Conservation (phyloP, 2,888 invertebrate genomes). For the Morpho achilles region DNA sequence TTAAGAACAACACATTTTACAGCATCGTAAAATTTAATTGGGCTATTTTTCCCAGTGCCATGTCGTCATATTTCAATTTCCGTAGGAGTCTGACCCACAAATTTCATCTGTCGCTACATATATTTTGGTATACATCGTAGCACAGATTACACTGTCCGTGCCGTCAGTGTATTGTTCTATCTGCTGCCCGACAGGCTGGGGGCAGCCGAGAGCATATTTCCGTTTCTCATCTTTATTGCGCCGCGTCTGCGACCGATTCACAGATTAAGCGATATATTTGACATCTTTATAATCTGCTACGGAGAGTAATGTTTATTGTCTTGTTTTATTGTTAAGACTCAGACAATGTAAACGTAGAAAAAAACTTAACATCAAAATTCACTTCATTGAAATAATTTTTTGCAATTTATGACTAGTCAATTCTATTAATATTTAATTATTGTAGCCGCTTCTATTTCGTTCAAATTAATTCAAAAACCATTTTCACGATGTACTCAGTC, state of each 20-base stretch:
- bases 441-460: neutral
- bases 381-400: no score
- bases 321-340: no score
- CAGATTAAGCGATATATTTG: conserved; percentile 9
- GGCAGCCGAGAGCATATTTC: conserved; percentile 9
- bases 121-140: neutral
- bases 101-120: neutral
- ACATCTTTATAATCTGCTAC: conserved; percentile 1
- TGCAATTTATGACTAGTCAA: no score
- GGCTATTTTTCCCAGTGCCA: neutral
- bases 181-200: neutral
- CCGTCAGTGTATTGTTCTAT: conserved; percentile 7
- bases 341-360: no score
- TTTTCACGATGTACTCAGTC: neutral
- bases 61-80: neutral
- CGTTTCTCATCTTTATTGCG: conserved; percentile 17
- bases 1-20: conserved; percentile 1
- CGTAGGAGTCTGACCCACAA: conserved; percentile 8
- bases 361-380: no score
- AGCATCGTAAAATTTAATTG: neutral
- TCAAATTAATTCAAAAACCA: conserved; percentile 5
- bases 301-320: no score
- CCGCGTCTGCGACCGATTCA: neutral
- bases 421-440: no score
- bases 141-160: neutral